A percentile compares a stretch with the other conserved stretches of the same genome.
Evolutionary conservation across 2,797 vertebrate species (phyloP).

Genomic region (Petrocephalus sullivani): DNA sequence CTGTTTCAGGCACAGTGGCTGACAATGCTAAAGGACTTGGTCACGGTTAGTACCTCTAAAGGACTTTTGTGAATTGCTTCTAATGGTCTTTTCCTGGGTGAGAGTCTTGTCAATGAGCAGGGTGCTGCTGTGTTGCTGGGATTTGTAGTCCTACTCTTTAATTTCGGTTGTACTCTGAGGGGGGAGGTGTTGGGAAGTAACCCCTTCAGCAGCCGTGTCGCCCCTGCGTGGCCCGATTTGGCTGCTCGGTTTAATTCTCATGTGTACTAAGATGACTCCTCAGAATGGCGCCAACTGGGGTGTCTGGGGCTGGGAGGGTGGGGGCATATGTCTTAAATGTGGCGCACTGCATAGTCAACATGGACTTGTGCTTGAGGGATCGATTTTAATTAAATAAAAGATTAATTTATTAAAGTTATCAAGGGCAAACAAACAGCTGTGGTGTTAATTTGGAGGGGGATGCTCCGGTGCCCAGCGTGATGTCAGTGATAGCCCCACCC

Average conservation of each 20-base stretch:
- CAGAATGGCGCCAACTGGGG: neutral
- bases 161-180: neutral
- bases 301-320: neutral
- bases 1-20: neutral
- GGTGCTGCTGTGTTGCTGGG: neutral
- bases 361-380: neutral
- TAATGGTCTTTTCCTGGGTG: neutral
- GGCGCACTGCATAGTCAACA: neutral
- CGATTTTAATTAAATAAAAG: neutral
- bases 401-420: neutral
- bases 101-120: neutral
- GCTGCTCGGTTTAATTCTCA: neutral
- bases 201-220: neutral
- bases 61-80: neutral
- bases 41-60: conserved; percentile 1
- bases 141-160: neutral
- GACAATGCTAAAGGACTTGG: neutral
- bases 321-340: neutral
- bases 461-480: neutral
- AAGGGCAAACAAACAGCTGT: conserved; percentile 15
- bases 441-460: neutral
- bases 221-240: neutral
- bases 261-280: neutral
- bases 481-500: neutral
- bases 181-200: neutral